These are phyloP conservation scores for Squalus acanthias DNA, from an alignment of 2,797 vertebrate species.

Conservation along the genomic window DNA sequence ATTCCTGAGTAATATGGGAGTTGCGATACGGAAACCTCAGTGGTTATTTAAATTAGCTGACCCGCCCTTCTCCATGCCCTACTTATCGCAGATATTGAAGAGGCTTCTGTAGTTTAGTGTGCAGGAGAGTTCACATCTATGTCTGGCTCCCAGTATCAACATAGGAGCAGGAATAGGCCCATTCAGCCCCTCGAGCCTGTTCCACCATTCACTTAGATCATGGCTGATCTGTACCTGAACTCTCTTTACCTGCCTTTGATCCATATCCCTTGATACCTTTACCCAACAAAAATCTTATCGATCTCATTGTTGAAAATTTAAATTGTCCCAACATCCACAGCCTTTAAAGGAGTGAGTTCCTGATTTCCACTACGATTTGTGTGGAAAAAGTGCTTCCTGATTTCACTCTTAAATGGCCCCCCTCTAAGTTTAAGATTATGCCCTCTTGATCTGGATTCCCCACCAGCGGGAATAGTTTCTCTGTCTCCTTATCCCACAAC, in stretches of 20 bases:
- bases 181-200: background rate
- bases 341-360: too few species aligned
- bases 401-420: background rate
- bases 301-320: background rate
- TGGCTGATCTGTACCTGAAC: background rate
- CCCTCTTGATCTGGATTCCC: background rate
- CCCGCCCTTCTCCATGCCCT: background rate
- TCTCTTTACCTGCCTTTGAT: background rate
- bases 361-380: background rate
- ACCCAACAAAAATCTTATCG: background rate
- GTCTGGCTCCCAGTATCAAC: background rate
- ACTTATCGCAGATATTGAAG: background rate
- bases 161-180: background rate
- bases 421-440: background rate
- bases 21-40: background rate
- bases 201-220: background rate
- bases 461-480: background rate
- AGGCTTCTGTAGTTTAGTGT: background rate
- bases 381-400: background rate
- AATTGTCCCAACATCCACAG: background rate
- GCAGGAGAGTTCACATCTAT: background rate
- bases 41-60: background rate
- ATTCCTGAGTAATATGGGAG: background rate
- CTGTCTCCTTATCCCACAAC: background rate
- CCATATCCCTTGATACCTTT: background rate